A percentile compares a stretch with the other conserved stretches of the same genome.
Conservation (phyloP, 2,113 vertebrate species). For the Scytalopus superciliaris region DNA sequence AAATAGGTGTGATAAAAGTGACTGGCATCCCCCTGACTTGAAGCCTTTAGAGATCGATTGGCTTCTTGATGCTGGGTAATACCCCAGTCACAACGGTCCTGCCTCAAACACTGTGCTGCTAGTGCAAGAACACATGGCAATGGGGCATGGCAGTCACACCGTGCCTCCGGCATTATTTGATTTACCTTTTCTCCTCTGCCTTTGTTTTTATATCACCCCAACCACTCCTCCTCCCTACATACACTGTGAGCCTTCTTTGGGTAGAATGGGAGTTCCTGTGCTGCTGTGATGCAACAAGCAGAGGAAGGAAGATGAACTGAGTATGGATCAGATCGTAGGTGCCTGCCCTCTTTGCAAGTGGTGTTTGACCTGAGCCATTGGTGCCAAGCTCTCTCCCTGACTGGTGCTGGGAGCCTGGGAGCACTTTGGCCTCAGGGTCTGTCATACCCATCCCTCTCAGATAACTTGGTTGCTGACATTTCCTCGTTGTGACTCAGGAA, state of each 20-base stretch:
- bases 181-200: not conserved
- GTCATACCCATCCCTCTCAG: not conserved
- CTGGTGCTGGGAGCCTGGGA: not conserved
- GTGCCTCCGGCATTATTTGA: not conserved
- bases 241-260: not conserved
- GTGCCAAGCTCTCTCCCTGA: not conserved
- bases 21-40: not conserved
- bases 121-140: fast-evolving
- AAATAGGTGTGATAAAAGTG: not conserved
- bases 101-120: not conserved
- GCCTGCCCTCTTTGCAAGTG: not conserved
- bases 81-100: fast-evolving
- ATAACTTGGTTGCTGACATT: not conserved
- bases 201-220: not conserved
- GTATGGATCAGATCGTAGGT: fast-evolving
- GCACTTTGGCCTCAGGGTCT: not conserved
- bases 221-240: no score
- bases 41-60: not conserved
- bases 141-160: not conserved
- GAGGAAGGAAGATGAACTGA: not conserved
- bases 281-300: not conserved
- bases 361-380: not conserved
- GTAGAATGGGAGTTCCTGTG: fast-evolving
- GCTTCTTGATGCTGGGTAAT: not conserved
- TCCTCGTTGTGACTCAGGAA: not conserved